Evolutionary conservation across 2,888 invertebrate genomes (phyloP).

Genomic region (Neria commutata): DNA sequence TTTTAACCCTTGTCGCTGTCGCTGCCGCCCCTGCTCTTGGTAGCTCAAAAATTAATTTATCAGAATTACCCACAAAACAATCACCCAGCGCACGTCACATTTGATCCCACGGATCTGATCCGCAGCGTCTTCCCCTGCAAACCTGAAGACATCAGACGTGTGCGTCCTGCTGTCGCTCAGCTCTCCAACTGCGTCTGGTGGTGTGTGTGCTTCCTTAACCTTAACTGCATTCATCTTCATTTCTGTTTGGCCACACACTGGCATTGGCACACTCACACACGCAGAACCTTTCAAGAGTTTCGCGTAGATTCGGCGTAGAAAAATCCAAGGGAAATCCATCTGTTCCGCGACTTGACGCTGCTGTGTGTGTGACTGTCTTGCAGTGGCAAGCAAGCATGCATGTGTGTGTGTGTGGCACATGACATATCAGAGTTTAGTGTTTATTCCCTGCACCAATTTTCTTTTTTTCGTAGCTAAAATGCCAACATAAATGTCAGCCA

Average conservation of each 20-base stretch:
- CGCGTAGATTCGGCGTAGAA: background rate
- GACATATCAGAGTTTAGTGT: constrained; percentile 40
- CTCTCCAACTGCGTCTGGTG: constrained; percentile 27
- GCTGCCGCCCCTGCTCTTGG: background rate
- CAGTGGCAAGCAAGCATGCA: background rate
- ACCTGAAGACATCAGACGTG: constrained; percentile 15
- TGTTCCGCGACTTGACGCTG: background rate
- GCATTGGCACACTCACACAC: background rate
- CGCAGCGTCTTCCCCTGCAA: constrained; percentile 14
- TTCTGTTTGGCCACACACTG: constrained; percentile 26
- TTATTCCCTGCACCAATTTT: background rate
- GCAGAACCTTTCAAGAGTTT: background rate
- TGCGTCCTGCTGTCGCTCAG: constrained; percentile 21
- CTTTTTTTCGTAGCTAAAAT: constrained; percentile 33
- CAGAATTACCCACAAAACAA: constrained; percentile 43
- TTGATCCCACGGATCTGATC: constrained; percentile 44
- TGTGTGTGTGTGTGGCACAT: constrained; percentile 14
- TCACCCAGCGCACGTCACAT: constrained; percentile 56
- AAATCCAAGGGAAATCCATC: constrained; percentile 19
- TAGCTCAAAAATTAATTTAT: constrained; percentile 8
- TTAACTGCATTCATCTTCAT: constrained; percentile 55
- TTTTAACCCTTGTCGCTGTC: background rate
- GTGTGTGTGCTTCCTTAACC: constrained; percentile 38
- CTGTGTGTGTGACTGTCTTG: constrained; percentile 10
- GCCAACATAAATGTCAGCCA: constrained; percentile 54